phyloP scores from a whole-genome alignment of 2,113 vertebrate species.

The Lepus timidus region DNA sequence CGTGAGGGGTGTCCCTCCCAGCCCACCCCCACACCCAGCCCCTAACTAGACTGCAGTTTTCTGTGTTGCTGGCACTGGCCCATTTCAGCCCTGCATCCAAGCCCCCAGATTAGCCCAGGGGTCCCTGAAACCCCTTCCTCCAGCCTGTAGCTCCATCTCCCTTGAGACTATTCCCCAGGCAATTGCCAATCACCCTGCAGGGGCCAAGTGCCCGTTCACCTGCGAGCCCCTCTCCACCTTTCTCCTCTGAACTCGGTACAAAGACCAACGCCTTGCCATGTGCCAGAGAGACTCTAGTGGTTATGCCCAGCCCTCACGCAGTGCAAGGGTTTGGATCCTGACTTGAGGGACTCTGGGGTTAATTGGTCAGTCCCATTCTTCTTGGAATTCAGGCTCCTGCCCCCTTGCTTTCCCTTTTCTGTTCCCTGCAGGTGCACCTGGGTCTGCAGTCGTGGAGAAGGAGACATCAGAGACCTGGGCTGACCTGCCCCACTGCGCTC shows the following conservation, averaged over 20 bases:
- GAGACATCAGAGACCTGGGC: neutral
- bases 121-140: neutral
- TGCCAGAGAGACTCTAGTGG: neutral
- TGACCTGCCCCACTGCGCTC: neutral
- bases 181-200: neutral
- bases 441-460: neutral
- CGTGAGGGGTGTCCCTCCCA: neutral
- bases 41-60: neutral
- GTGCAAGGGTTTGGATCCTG: neutral
- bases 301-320: neutral
- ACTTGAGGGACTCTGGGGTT: neutral
- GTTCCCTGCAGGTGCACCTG: neutral
- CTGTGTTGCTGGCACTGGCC: neutral
- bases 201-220: neutral
- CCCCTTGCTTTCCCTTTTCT: neutral
- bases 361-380: neutral
- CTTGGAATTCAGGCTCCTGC: neutral
- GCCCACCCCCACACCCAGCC: too few relatives aligned
- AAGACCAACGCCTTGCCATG: neutral
- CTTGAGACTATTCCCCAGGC: neutral
- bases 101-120: neutral
- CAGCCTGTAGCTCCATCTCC: neutral
- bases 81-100: neutral
- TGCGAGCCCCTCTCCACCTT: neutral
- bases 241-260: neutral